phyloP scores from a whole-genome alignment of 2,797 vertebrate species.

The Fratercula arctica region DNA sequence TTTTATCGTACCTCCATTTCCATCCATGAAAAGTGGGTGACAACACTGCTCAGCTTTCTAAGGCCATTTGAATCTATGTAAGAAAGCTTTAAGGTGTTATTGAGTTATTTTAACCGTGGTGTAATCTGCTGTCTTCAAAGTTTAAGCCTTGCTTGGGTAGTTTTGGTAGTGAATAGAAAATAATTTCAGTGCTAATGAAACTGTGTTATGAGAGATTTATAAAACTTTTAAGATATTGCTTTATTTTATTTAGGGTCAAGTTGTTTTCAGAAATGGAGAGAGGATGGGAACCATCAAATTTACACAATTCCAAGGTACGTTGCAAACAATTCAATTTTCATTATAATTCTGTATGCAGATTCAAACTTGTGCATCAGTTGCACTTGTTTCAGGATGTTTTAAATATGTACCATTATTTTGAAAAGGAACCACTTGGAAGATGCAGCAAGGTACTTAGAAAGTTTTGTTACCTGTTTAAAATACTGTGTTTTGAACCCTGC shows the following conservation, averaged over 20 bases:
- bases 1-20: not conserved
- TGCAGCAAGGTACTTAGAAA: not conserved
- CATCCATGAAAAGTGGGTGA: not conserved
- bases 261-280: constrained; percentile 98
- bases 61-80: not conserved
- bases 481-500: not conserved
- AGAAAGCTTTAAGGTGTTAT: not conserved
- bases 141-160: not conserved
- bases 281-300: constrained; percentile 99
- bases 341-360: not conserved
- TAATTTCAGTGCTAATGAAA: not conserved
- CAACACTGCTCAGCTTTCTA: not conserved
- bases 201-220: not conserved
- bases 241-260: constrained; percentile 90
- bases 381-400: not conserved
- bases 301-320: constrained; percentile 97
- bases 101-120: not conserved
- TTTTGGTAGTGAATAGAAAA: not conserved
- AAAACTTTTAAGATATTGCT: constrained; percentile 54
- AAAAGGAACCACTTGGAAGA: not conserved
- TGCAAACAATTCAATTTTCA: constrained; percentile 36
- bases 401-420: not conserved
- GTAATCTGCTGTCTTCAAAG: not conserved
- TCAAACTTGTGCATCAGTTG: not conserved
- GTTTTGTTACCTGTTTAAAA: not conserved